Base-by-base conservation (phyloP, 1,140 invertebrate genomes). In the Idris sp. region DNA sequence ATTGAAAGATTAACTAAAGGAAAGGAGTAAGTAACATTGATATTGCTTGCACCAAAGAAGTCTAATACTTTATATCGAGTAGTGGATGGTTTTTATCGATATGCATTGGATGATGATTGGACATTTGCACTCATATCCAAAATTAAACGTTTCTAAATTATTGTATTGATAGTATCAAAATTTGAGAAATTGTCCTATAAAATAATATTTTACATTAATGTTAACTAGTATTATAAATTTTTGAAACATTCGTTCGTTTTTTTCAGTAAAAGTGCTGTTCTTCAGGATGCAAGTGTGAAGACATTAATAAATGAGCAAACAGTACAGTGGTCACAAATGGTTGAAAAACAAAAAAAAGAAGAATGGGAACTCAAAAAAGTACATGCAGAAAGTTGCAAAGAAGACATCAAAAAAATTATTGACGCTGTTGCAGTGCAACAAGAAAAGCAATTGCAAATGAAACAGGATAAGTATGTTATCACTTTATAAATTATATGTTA, bases 1-100 rank as follows among this genome's bases (percentile, higher is more conserved):
- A 93, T 99, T 26, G 97, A 99, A 82, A 98, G 98, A 85, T 88
- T 98, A 64, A 92, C 96, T 51, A 97, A 96, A 86, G 95, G 94
- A 54, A 97, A 96, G 87, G 95, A 93, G 94, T 96, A 81, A 90
- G 90, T 59, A n/a, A n/a, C n/a, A n/a, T n/a, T n/a, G n/a, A n/a
- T n/a, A n/a, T n/a, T n/a, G n/a, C n/a, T n/a, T n/a, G n/a, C n/a
- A n/a, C n/a, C n/a, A n/a, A n/a, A n/a, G n/a, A n/a, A n/a, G n/a
- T n/a, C n/a, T n/a, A n/a, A n/a, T n/a, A n/a, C n/a, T n/a, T n/a
- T n/a, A n/a, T n/a, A n/a, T n/a, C n/a, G n/a, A n/a, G n/a, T n/a
- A n/a, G n/a, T n/a, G n/a, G n/a, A n/a, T n/a, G n/a, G n/a, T n/a
- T n/a, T n/a, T n/a, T n/a, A n/a, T n/a, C n/a, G n/a, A n/a, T n/a